Evolutionary conservation across 92 coral and sea anemone genomes (phyloP).

Genomic region (Desmophyllum pertusum): DNA sequence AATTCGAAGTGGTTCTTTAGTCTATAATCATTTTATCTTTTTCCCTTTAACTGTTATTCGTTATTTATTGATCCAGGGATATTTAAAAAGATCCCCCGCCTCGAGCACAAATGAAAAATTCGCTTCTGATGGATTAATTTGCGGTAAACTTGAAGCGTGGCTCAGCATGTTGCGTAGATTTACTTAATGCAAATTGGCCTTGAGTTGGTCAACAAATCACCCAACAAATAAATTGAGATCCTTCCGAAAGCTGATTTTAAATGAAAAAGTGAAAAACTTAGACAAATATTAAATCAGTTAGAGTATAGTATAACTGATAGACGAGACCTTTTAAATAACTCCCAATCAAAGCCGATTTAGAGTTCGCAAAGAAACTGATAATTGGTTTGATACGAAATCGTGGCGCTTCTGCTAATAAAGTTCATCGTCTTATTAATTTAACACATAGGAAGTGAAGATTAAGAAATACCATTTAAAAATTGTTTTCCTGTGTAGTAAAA

Average conservation of each 20-base stretch:
- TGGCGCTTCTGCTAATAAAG: neutral
- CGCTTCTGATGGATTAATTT: neutral
- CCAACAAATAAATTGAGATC: neutral
- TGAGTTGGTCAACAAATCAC: neutral
- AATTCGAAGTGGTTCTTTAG: neutral
- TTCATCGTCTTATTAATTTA: neutral
- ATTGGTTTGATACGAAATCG: too few relatives aligned
- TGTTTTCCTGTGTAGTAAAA: neutral
- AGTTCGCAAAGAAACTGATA: neutral
- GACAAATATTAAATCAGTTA: neutral
- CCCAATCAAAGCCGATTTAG: neutral
- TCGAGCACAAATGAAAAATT: neutral
- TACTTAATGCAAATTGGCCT: neutral
- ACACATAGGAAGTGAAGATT: neutral
- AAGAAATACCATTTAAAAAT: neutral
- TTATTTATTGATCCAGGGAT: neutral
- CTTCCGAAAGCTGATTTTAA: neutral
- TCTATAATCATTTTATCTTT: neutral
- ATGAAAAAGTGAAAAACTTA: neutral
- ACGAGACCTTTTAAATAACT: neutral
- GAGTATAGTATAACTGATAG: neutral
- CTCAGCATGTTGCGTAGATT: neutral
- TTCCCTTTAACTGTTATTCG: neutral
- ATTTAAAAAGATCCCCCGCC: neutral
- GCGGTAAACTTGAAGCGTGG: neutral